Base-by-base conservation (phyloP, 2,113 vertebrate genomes). In the Upupa epops region DNA sequence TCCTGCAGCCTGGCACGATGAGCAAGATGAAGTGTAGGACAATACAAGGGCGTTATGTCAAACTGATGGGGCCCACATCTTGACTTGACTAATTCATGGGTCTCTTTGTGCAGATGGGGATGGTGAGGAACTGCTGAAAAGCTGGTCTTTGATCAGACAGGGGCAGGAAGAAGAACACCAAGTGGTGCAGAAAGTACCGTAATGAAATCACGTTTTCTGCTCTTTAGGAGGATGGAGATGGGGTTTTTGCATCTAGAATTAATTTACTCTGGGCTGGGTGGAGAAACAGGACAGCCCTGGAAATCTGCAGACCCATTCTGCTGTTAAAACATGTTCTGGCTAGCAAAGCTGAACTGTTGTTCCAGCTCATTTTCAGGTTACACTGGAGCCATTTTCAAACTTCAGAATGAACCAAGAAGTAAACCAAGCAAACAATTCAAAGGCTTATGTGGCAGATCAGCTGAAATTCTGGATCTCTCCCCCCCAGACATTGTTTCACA, bases 1-100 rank as follows among this genome's bases (percentile, higher is more conserved):
- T 95, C 70, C 58, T 72, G 54, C 17, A 81, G 83, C 86, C 65
- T 93, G 92, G 86, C 77, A 95, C 80, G 66, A 34, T 1, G 29
- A 75, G 34, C 25, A 29, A 65, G 54, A 60, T 58, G 40, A 90
- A 90, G 70, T 40, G 37, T 58, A 78, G 65, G 36, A 82, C 24
- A 86, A 81, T 29, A 68, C 13, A 68, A 61, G 65, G 68, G 17
- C 11, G 40, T 29, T n/a, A 71, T 21, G 46, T 65, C 72, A 81
- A 75, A 83, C 21, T 1, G 2, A 31, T 26, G 46, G 65, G 80
- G 40, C 65, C 40, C 61, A 61, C 0, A 0, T 15, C 81, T 83
- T 46, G 31, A 60, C 56, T 68, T 34, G 25, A 49, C 56, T 69
- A 26, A 63, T 63, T 75, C 63, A 34, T 20, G 26, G 51, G 29